phyloP scores from a whole-genome alignment of 2,113 vertebrate species.

The Etheostoma cragini region DNA sequence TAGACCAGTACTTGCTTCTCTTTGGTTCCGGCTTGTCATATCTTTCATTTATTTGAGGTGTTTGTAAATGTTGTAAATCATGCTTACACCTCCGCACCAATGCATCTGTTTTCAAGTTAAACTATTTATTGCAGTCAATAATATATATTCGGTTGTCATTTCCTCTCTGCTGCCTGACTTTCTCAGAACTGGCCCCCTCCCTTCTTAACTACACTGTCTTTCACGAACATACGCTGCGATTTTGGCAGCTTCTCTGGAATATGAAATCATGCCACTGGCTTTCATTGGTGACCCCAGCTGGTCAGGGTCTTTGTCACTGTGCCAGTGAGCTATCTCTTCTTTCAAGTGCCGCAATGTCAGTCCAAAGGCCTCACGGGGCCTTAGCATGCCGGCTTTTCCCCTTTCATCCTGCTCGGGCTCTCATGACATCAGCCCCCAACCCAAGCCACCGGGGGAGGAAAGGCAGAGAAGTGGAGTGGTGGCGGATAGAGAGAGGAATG shows the following conservation, averaged over 20 bases:
- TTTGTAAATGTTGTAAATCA: constrained; percentile 59
- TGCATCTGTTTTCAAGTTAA: constrained; percentile 40
- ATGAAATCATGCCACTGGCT: constrained; percentile 71
- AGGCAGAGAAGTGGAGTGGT: constrained; percentile 10
- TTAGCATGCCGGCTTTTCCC: constrained; percentile 39
- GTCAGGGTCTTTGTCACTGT: constrained; percentile 61
- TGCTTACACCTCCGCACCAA: constrained; percentile 34
- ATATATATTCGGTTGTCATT: constrained; percentile 56
- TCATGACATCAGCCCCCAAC: constrained; percentile 72
- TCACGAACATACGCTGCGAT: constrained; percentile 50
- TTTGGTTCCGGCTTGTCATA: constrained; percentile 5
- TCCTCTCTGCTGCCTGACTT: constrained; percentile 47
- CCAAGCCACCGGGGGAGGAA: constrained; percentile 9
- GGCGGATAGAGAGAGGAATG: constrained; percentile 14
- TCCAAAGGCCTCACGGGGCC: constrained; percentile 48
- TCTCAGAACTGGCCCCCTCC: constrained; percentile 41
- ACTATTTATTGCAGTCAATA: constrained; percentile 59
- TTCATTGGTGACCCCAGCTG: constrained; percentile 43
- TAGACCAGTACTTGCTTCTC: not conserved
- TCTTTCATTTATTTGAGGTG: constrained; percentile 22
- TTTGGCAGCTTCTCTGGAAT: constrained; percentile 76
- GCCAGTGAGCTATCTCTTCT: constrained; percentile 71
- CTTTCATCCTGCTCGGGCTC: constrained; percentile 60
- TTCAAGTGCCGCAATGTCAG: constrained; percentile 52
- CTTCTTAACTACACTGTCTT: constrained; percentile 21